These are phyloP conservation scores for Lepidostoma basale DNA, from an alignment of 1,140 invertebrate species.

Conservation along the genomic window DNA sequence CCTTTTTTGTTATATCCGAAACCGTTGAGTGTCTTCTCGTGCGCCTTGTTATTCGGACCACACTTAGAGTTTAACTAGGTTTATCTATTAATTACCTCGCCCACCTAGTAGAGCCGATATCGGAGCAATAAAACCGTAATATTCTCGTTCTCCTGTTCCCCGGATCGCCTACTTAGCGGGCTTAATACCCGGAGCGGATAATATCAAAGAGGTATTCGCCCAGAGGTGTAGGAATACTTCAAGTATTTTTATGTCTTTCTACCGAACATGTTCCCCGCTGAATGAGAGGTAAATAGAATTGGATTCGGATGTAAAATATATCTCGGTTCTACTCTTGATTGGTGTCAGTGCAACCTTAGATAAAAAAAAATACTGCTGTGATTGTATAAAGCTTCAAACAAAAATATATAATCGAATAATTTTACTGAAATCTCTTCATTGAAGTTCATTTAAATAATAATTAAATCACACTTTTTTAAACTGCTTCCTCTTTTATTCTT, in stretches of 20 bases:
- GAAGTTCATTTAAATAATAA: too few species aligned
- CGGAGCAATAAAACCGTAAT: conserved; percentile 27
- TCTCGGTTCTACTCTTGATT: too few species aligned
- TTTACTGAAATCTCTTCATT: too few species aligned
- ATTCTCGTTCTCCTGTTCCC: neutral
- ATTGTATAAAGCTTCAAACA: too few species aligned
- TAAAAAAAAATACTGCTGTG: too few species aligned
- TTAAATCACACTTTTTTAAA: too few species aligned
- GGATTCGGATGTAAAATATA: too few species aligned
- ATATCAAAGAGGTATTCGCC: neutral
- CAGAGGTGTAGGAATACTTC: conserved; percentile 18
- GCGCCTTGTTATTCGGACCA: conserved; percentile 22
- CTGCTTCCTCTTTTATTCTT: too few species aligned
- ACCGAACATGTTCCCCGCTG: neutral
- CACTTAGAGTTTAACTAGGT: conserved; percentile 34
- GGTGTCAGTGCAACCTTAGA: too few species aligned
- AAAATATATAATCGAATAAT: too few species aligned
- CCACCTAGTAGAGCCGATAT: conserved; percentile 39
- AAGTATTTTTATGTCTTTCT: conserved; percentile 4
- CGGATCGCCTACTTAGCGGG: conserved; percentile 23
- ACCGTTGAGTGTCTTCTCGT: neutral
- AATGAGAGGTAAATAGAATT: neutral
- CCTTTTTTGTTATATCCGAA: too few species aligned
- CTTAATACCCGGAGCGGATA: conserved; percentile 9
- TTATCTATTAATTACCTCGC: conserved; percentile 44